These are phyloP conservation scores for Steatocranus sp. DNA, from an alignment of 2,797 vertebrate genomes.

Conservation along the genomic window DNA sequence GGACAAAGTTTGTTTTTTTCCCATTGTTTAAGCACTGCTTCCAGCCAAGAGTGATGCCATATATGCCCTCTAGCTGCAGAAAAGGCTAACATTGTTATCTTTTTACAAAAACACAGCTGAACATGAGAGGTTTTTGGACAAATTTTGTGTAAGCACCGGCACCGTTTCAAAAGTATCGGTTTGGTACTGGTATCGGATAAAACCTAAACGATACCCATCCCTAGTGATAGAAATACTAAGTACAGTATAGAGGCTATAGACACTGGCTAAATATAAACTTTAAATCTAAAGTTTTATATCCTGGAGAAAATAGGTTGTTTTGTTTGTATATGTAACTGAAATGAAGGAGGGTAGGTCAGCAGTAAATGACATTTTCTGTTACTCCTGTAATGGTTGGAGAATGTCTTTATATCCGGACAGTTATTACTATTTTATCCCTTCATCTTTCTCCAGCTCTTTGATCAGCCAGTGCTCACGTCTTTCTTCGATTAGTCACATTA, in stretches of 20 bases:
- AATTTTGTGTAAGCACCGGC: too few species aligned
- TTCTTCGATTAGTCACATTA: constrained; percentile 21
- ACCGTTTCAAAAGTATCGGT: too few species aligned
- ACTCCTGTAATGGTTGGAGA: neutral
- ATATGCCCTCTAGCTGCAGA: too few species aligned
- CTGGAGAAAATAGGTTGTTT: neutral
- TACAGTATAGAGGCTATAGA: neutral
- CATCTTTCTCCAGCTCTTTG: neutral
- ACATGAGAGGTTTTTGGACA: too few species aligned
- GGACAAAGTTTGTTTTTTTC: too few species aligned
- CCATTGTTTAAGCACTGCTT: too few species aligned
- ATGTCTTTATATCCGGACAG: neutral
- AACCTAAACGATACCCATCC: too few species aligned
- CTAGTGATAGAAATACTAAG: neutral
- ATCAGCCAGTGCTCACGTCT: neutral
- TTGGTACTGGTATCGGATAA: too few species aligned
- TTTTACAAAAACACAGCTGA: too few species aligned
- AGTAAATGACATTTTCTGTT: neutral
- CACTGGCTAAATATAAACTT: neutral
- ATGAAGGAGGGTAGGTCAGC: neutral
- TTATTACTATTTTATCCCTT: neutral
- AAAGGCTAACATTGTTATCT: too few species aligned
- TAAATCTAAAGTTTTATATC: neutral
- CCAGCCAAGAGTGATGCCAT: too few species aligned
- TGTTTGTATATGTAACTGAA: neutral